Evolutionary conservation across 2,888 invertebrate species (phyloP).

Genomic region (Antitype chi): DNA sequence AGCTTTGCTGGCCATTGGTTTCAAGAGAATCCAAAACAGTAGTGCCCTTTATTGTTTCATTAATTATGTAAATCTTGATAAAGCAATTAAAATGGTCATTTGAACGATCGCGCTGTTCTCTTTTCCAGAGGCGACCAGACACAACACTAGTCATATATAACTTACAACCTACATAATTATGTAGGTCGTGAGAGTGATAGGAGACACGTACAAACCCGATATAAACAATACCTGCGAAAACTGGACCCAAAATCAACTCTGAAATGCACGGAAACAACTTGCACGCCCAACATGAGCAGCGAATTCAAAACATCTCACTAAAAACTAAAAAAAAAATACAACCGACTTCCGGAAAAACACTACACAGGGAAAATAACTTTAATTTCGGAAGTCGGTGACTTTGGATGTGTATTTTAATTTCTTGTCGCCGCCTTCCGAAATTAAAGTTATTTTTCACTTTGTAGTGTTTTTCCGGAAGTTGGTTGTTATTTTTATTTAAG

Average conservation of each 20-base stretch:
- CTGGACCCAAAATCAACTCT: not conserved
- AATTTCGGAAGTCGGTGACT: too few relatives aligned
- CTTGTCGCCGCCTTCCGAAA: too few relatives aligned
- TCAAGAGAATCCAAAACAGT: slow-evolving; percentile 34
- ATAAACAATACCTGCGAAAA: not conserved
- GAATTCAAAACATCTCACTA: not conserved
- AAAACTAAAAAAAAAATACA: not conserved
- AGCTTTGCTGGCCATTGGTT: slow-evolving; percentile 27
- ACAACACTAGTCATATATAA: not conserved
- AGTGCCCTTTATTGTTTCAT: not conserved
- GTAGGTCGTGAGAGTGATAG: not conserved
- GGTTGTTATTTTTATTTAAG: too few relatives aligned
- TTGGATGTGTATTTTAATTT: too few relatives aligned
- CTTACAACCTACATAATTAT: not conserved
- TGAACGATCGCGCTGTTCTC: not conserved
- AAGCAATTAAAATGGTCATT: not conserved
- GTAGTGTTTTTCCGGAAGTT: too few relatives aligned
- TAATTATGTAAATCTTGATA: slow-evolving; percentile 9
- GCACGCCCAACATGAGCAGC: not conserved
- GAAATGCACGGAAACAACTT: not conserved
- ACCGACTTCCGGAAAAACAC: too few relatives aligned
- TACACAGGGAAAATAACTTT: too few relatives aligned
- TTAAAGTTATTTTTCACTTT: too few relatives aligned
- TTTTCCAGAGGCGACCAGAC: not conserved
- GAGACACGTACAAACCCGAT: not conserved